These are phyloP conservation scores for Platyura marginata DNA, from an alignment of 1,140 invertebrate species.

Conservation along the genomic window DNA sequence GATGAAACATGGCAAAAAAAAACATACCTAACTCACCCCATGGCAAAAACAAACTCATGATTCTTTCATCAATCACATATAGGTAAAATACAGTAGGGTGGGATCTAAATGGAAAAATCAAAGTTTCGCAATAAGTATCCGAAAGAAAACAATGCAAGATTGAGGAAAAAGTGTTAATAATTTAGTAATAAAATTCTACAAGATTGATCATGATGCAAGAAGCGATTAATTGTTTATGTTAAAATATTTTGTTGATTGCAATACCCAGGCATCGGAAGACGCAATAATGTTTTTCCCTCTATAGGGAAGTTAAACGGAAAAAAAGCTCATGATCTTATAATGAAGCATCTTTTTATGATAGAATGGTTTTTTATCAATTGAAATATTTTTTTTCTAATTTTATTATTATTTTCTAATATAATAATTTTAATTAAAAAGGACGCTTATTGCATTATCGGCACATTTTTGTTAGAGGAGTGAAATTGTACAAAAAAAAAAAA, in stretches of 20 bases:
- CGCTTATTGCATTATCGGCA: too few relatives aligned
- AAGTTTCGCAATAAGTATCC: background rate
- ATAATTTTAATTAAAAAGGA: too few relatives aligned
- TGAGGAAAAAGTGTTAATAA: background rate
- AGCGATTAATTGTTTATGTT: background rate
- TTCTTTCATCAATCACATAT: background rate
- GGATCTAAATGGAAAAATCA: background rate
- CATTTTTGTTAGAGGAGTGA: too few relatives aligned
- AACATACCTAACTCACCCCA: background rate
- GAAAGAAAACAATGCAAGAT: background rate
- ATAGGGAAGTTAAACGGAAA: too few relatives aligned
- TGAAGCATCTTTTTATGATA: too few relatives aligned
- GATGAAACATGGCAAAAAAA: background rate
- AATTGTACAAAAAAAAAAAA: slow-evolving; percentile 1
- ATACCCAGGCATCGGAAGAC: too few relatives aligned
- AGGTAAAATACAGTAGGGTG: background rate
- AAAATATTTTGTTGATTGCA: too few relatives aligned
- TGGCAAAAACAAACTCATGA: background rate
- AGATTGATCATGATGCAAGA: background rate
- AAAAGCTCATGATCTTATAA: too few relatives aligned
- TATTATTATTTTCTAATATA: too few relatives aligned
- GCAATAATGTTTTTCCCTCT: too few relatives aligned
- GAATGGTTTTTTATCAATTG: too few relatives aligned
- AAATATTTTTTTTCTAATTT: too few relatives aligned
- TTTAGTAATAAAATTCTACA: background rate